Percentiles rank a stretch among this genome's conserved stretches.
Conservation (phyloP, 2,797 vertebrate genomes). For the Euthynnus affinis region DNA sequence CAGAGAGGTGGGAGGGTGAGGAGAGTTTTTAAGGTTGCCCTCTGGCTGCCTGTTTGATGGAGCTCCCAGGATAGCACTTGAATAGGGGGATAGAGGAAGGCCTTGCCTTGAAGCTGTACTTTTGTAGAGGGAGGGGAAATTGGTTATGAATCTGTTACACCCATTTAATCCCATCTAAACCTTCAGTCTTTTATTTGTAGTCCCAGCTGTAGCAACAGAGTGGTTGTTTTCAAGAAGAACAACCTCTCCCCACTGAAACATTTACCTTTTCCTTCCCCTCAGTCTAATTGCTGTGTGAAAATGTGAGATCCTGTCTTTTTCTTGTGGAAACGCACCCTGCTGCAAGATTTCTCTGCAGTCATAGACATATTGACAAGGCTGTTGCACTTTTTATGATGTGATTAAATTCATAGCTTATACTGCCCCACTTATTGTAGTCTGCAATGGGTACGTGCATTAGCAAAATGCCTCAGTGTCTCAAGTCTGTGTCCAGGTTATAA, state of each 20-base stretch:
- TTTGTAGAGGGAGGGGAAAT: conserved; percentile 33
- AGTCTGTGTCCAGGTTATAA: background rate
- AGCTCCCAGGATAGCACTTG: conserved; percentile 53
- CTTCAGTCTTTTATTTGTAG: conserved; percentile 22
- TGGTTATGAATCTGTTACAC: conserved; percentile 45
- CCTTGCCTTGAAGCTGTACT: conserved; percentile 38
- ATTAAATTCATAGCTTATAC: conserved; percentile 7
- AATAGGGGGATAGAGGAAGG: conserved; percentile 16
- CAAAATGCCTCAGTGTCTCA: background rate
- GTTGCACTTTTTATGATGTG: background rate
- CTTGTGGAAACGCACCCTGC: background rate
- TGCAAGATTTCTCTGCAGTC: background rate
- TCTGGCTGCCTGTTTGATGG: conserved; percentile 69
- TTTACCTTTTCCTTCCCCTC: background rate
- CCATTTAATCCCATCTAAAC: conserved; percentile 47
- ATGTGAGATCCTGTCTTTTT: background rate
- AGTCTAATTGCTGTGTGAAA: conserved; percentile 25
- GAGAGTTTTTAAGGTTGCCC: conserved; percentile 61
- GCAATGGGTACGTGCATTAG: background rate
- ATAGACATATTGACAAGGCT: conserved; percentile 14
- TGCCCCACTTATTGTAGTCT: background rate
- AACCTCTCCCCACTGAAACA: conserved; percentile 13
- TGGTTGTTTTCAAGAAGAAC: conserved; percentile 27
- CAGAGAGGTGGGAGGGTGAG: conserved; percentile 43
- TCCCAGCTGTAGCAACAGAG: background rate